Percentiles rank a stretch among this genome's conserved stretches.
These are phyloP conservation scores for Rhagium mordax DNA, from an alignment of 2,888 invertebrate genomes.

Conservation along the genomic window DNA sequence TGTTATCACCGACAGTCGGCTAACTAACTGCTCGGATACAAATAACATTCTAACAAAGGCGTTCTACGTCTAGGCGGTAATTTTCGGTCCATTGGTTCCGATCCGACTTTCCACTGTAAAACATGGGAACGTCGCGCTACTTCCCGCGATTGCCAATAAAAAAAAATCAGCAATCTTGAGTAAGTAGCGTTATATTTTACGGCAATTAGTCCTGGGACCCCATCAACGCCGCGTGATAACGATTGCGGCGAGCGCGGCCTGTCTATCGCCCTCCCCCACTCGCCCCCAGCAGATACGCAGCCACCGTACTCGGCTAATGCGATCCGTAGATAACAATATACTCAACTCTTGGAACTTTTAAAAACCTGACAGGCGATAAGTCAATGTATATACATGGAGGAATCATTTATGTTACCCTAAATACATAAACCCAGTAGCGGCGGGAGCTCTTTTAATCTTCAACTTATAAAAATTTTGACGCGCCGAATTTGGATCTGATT, in stretches of 20 bases:
- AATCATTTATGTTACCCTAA: constrained; percentile 5
- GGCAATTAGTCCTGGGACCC: constrained; percentile 37
- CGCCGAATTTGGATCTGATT: too few relatives aligned
- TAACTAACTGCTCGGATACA: too few relatives aligned
- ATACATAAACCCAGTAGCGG: constrained; percentile 13
- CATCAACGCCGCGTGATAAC: constrained; percentile 27
- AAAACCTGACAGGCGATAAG: constrained; percentile 65
- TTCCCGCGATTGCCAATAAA: constrained; percentile 8
- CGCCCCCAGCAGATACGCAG: constrained; percentile 54
- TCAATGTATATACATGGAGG: constrained; percentile 63
- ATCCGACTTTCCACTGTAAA: background rate
- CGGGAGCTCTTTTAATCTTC: too few relatives aligned
- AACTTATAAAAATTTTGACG: too few relatives aligned
- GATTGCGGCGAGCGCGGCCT: constrained; percentile 26
- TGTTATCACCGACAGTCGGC: too few relatives aligned
- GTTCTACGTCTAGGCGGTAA: background rate
- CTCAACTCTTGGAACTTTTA: constrained; percentile 63
- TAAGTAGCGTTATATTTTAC: constrained; percentile 42
- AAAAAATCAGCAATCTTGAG: constrained; percentile 29
- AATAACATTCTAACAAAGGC: background rate
- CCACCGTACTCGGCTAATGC: constrained; percentile 63
- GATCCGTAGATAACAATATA: constrained; percentile 64
- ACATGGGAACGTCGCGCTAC: constrained; percentile 8
- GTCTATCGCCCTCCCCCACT: constrained; percentile 47
- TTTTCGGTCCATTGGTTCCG: constrained; percentile 10